Percentiles rank a stretch among this genome's conserved stretches.
These are phyloP conservation scores for Hirtodrosophila alboralis DNA, from an alignment of 2,888 invertebrate species.

Conservation along the genomic window DNA sequence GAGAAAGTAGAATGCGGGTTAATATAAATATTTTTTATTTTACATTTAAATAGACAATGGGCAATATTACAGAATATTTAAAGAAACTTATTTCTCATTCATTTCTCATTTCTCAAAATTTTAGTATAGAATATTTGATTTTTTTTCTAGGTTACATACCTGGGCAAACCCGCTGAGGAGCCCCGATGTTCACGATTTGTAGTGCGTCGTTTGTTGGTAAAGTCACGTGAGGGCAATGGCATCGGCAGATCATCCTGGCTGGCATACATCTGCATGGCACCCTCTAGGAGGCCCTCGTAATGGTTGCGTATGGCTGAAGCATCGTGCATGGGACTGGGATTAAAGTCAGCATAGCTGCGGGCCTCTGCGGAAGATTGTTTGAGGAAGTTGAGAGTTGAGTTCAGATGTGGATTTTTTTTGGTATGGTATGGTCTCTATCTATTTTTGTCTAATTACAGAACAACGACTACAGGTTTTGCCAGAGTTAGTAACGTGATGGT, in stretches of 20 bases:
- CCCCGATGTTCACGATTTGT: constrained; percentile 82
- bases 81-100: too few relatives aligned
- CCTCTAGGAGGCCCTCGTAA: constrained; percentile 84
- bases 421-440: constrained; percentile 27
- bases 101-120: too few relatives aligned
- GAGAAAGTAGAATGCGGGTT: too few relatives aligned
- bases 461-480: constrained; percentile 60
- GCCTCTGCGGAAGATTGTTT: constrained; percentile 74
- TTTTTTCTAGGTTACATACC: too few relatives aligned
- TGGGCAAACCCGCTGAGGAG: constrained; percentile 82
- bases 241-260: constrained; percentile 83
- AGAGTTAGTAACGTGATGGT: constrained; percentile 70
- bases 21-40: too few relatives aligned
- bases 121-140: too few relatives aligned
- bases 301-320: constrained; percentile 83
- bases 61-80: too few relatives aligned
- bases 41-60: too few relatives aligned
- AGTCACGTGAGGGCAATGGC: constrained; percentile 80
- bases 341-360: constrained; percentile 65
- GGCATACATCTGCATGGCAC: constrained; percentile 84
- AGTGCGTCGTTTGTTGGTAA: constrained; percentile 75
- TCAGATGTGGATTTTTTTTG: constrained; percentile 39
- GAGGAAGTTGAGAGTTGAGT: constrained; percentile 61
- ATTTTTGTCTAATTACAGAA: constrained; percentile 45
- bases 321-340: constrained; percentile 81